These are phyloP conservation scores for Apaloderma vittatum DNA, from an alignment of 2,113 vertebrate species.

Conservation along the genomic window DNA sequence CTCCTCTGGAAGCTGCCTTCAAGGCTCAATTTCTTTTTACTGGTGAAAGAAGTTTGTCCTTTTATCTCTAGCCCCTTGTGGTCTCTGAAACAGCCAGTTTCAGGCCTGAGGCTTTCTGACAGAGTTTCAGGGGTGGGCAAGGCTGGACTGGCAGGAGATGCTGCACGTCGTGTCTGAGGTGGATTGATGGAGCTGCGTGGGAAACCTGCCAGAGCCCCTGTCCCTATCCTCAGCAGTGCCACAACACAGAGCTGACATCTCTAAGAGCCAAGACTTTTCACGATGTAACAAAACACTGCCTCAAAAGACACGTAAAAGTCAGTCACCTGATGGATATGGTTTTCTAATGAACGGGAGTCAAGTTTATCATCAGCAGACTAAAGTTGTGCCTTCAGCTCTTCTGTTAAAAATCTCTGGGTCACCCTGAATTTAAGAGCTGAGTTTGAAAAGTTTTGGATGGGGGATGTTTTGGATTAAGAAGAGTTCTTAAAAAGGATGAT, in stretches of 20 bases:
- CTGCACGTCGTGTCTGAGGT: neutral
- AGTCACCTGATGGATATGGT: neutral
- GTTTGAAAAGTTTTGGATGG: neutral
- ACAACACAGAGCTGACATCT: neutral
- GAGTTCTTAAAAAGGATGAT: neutral
- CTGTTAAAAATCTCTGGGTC: neutral
- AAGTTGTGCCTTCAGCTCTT: neutral
- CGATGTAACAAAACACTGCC: neutral
- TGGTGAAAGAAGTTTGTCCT: neutral
- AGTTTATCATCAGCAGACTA: neutral
- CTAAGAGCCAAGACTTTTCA: neutral
- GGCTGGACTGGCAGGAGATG: neutral
- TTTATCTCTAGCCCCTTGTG: neutral
- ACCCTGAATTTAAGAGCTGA: neutral
- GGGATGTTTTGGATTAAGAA: neutral
- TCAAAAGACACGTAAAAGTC: neutral
- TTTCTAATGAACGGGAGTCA: slow-evolving; percentile 1
- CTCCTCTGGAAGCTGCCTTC: slow-evolving; percentile 20
- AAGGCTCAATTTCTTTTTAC: neutral
- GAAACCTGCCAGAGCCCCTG: neutral
- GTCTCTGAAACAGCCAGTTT: neutral
- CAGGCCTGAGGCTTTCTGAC: neutral
- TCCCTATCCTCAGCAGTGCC: neutral
- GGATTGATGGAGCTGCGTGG: neutral
- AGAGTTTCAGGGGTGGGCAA: neutral